Base-by-base conservation (phyloP, 2,113 vertebrate species). In the Telmatochromis brichardi region DNA sequence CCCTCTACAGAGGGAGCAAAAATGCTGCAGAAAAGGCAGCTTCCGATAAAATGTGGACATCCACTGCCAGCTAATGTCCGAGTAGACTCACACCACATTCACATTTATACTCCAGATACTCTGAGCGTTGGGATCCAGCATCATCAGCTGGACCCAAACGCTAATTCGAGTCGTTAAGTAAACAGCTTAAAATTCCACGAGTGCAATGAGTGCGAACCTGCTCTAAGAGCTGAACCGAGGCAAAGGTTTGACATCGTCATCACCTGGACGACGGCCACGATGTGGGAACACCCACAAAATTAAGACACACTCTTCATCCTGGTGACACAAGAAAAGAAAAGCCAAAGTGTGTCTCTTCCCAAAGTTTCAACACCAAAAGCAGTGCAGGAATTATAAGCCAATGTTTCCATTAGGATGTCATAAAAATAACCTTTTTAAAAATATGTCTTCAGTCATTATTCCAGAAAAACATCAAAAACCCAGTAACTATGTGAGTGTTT, bases 181-280 rank as follows among this genome's bases (percentile, higher is more conserved):
- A 40, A 57, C 0, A 3, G 14, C 35, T 81, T 26, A 19, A 12
- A 57, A 28, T 40, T 19, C 80, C 53, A 40, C 9, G 1, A 40
- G 13, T 13, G 10, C 0, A 3, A n/a, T 6, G 1, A 40, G 13
- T 13, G 10, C 0, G 6, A n/a, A 2, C 45, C 45, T 31, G 71
- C 23, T 31, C 42, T 31, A 2, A 28, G 23, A 78, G 26, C 23
- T 50, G 71, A 50, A 31, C 42, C 6, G 6, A 50, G 1, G 42
- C 6, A 31, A 50, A 78, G 6, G 3, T 28, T 28, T 50, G 71
- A 47, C 71, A 76, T 76, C 23, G 14, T 57, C 21, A 6, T 55
- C 35, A 42, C 35, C 13, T 42, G 53, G 79, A 81, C 50, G 21
- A 13, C 1, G 5, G 12, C 31, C 33, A 26, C 4, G 13, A 55